Base-by-base conservation (phyloP, 1,140 invertebrate species). In the Bombus cullumanus region DNA sequence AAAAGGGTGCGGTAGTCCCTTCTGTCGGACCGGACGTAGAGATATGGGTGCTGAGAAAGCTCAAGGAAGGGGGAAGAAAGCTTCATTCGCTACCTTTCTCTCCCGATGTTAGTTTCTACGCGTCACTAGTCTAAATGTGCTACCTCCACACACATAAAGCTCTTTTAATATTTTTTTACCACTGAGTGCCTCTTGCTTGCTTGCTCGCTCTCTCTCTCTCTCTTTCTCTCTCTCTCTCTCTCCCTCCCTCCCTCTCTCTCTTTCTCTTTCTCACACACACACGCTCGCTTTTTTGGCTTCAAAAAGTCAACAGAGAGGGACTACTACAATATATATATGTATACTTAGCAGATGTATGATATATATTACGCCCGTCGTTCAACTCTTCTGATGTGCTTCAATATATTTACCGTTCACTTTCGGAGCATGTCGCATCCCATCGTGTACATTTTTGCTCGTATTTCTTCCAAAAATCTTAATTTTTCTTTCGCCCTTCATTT, bases 371-470 rank as follows among this genome's bases (percentile, higher is more conserved):
- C 69, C 88, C 8, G 85, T 80, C 84, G 85, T 86, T 85, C 59
- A n/a, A 78, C 62, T 85, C 83, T 81, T 81, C 79, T 81, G 78
- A 57, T 41, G 88, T 80, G 77, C 80, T 83, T 87, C 75, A 69
- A 62, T 87, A 94, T 94, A 94, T 94, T 94, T 94, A 94, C 94
- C 94, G 10, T 89, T 87, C 64, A 34, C 88, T 91, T 89, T 92
- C 88, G 92, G 90, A 91, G 92, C 92, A 87, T 90, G 88, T 89
- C 87, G 92, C 91, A 91, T 93, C 91, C 91, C 89, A 88, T 91
- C 76, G 77, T 41, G 75, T 68, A 76, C 71, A 68, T 71, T 82
- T 28, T 47, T 39, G 68, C n/a, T 59, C 59, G 47, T n/a, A 34
- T 31, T 22, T 10, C n/a, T 28, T 41, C 13, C 22, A 15, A 47